These are phyloP conservation scores for Psittacara wagleri DNA, from an alignment of 2,113 vertebrate genomes.

Conservation along the genomic window DNA sequence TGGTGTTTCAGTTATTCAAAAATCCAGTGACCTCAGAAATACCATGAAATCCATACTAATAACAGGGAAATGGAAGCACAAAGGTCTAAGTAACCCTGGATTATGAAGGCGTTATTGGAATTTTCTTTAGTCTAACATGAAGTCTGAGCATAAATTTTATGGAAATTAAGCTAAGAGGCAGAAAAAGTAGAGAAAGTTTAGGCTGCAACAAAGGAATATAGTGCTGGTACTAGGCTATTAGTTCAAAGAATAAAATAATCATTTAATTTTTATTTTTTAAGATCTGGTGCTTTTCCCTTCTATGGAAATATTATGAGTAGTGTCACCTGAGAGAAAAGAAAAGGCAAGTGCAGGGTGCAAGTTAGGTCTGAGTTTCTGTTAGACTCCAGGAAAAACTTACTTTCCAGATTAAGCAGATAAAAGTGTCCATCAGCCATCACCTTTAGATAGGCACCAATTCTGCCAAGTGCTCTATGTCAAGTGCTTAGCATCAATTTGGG, in stretches of 20 bases:
- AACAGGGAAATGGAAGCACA: not conserved
- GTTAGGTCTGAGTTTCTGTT: not conserved
- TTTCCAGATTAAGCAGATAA: not conserved
- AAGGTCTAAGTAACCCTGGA: not conserved
- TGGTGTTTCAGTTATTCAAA: not conserved
- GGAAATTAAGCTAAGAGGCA: not conserved
- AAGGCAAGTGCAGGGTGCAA: not conserved
- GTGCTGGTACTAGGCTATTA: not conserved
- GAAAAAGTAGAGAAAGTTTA: not conserved
- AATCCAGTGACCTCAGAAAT: conserved; percentile 18
- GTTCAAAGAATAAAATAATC: not conserved
- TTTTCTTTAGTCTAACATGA: not conserved
- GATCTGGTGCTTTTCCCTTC: not conserved
- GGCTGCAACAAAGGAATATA: not conserved
- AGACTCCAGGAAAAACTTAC: not conserved
- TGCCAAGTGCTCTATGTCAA: not conserved
- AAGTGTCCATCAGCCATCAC: not conserved
- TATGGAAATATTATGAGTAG: not conserved
- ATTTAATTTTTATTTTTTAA: not conserved
- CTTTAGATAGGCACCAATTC: not conserved
- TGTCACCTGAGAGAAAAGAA: not conserved
- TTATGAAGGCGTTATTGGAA: not conserved
- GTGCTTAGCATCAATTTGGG: fast-evolving
- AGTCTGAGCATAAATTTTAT: not conserved
- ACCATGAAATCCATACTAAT: not conserved